Percentiles rank a stretch among this genome's conserved stretches.
These are phyloP conservation scores for Miniopterus natalensis DNA, from an alignment of 2,113 vertebrate genomes.

Conservation along the genomic window DNA sequence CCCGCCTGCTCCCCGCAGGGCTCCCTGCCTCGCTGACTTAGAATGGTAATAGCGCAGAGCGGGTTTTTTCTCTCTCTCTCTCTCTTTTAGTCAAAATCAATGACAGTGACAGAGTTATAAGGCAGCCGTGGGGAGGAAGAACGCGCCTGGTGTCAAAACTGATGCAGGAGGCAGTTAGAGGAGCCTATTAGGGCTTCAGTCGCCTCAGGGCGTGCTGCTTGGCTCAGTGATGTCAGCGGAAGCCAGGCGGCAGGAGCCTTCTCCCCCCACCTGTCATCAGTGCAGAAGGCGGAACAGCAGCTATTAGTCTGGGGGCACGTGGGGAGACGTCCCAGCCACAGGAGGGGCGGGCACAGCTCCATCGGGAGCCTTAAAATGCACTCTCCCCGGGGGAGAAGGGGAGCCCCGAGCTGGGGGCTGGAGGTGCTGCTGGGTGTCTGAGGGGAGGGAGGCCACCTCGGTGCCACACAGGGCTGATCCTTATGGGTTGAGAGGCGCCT, in stretches of 20 bases:
- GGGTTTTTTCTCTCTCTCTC: neutral
- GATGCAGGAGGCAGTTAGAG: conserved; percentile 85
- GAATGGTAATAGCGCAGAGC: neutral
- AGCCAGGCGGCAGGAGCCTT: conserved; percentile 76
- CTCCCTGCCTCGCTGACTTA: neutral
- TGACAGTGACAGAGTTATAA: conserved; percentile 84
- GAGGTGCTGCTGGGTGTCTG: neutral
- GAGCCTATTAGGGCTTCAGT: conserved; percentile 83
- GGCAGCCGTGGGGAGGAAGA: conserved; percentile 84
- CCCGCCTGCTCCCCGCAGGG: neutral
- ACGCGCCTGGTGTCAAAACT: conserved; percentile 83
- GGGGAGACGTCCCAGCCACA: conserved; percentile 77
- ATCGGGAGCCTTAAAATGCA: conserved; percentile 53
- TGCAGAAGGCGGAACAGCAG: conserved; percentile 82
- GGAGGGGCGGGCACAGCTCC: conserved; percentile 12
- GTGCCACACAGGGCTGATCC: neutral
- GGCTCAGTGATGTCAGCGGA: conserved; percentile 77
- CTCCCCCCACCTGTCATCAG: conserved; percentile 84
- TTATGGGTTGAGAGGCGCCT: neutral
- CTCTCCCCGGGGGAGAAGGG: neutral
- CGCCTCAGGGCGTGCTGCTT: conserved; percentile 85
- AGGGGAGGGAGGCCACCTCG: fast-evolving
- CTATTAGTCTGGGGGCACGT: conserved; percentile 76
- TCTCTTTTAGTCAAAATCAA: conserved; percentile 86
- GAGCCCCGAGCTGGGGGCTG: neutral